Evolutionary conservation across 2,113 vertebrate species (phyloP).

Genomic region (Sinocyclocheilus anophthalmus): DNA sequence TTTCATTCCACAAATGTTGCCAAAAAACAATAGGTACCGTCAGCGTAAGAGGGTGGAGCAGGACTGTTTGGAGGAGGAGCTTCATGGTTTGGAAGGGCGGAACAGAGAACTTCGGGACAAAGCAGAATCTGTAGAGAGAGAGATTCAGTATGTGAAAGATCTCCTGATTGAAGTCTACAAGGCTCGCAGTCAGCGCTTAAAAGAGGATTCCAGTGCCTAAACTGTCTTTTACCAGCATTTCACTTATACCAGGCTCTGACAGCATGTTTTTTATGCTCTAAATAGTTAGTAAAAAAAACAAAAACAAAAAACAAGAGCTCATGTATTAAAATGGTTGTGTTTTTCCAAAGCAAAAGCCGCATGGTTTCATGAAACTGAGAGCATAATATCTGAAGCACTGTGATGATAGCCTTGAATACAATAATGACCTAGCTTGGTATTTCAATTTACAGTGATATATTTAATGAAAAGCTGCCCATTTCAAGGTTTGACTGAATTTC

Average conservation of each 20-base stretch:
- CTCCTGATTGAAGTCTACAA: conserved; percentile 93
- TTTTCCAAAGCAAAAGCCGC: conserved; percentile 40
- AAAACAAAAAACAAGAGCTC: conserved; percentile 19
- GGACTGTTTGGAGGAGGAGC: conserved; percentile 88
- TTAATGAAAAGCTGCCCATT: conserved; percentile 27
- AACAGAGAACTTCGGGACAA: conserved; percentile 89
- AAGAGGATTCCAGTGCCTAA: conserved; percentile 80
- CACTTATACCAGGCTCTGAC: conserved; percentile 39
- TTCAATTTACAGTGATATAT: conserved; percentile 45
- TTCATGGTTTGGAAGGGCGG: conserved; percentile 85
- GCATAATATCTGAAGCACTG: conserved; percentile 53
- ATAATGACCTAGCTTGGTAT: conserved; percentile 47
- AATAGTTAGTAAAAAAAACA: conserved; percentile 11
- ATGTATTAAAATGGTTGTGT: conserved; percentile 40
- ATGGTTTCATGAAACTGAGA: conserved; percentile 37
- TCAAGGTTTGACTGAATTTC: conserved; percentile 27
- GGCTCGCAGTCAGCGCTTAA: conserved; percentile 87
- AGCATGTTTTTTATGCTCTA: conserved; percentile 47
- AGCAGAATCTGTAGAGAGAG: conserved; percentile 89
- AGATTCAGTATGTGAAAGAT: conserved; percentile 93
- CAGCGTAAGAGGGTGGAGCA: conserved; percentile 90
- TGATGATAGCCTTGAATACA: conserved; percentile 53
- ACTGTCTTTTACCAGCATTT: conserved; percentile 42
- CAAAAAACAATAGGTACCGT: conserved; percentile 78
- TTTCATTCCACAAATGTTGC: conserved; percentile 30